Evolutionary conservation across 2,113 vertebrate species (phyloP), one percentile per base, ranked within the genome.

Genomic region (Oncorhynchus nerka): DNA sequence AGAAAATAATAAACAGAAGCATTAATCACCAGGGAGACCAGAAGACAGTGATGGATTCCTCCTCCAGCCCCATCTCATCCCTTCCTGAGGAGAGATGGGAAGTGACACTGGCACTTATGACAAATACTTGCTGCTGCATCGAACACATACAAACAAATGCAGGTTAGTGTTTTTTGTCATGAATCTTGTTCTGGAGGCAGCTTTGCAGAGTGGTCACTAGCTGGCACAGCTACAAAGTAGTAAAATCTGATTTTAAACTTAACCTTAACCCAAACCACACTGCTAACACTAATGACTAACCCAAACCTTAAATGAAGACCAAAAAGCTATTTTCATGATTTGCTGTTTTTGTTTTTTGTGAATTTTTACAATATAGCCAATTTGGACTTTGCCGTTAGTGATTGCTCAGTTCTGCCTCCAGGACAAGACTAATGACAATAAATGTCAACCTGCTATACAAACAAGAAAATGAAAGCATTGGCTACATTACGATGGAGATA

Each of bases 1-100:
- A 88, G 89, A 87, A 82, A 81, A 84, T 87, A 83, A 91, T 93
- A 91, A 92, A 91, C 90, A 91, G 91, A 72, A 59, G 57, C 88
- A 93, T 93, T 85, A 86, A 92, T 93, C 91, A 92, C 70, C 71
- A 84, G 78, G 85, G 26, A 72, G 73, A 68, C 74, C 78, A 8
- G 66, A 48, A 61, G 87, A 89, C 90, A 87, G 81, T 90, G 92
- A 93, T 86, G 86, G 90, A 92, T 92, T 86, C 62, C 79, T 78
- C 71, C 73, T 48, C 81, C 79, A 79, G 4, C 70, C n/a, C 20
- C 4, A 75, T 77, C 79, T 77, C 26, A 80, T 83, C 82, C 64
- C 81, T 81, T 71, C 86, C 79, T 76, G 87, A 83, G 83, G 85
- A 78, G 82, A 82, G 82, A 83, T 84, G 68, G 82, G 82, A 86